Conservation (phyloP, 2,113 vertebrate genomes). For the Oriolus oriolus region DNA sequence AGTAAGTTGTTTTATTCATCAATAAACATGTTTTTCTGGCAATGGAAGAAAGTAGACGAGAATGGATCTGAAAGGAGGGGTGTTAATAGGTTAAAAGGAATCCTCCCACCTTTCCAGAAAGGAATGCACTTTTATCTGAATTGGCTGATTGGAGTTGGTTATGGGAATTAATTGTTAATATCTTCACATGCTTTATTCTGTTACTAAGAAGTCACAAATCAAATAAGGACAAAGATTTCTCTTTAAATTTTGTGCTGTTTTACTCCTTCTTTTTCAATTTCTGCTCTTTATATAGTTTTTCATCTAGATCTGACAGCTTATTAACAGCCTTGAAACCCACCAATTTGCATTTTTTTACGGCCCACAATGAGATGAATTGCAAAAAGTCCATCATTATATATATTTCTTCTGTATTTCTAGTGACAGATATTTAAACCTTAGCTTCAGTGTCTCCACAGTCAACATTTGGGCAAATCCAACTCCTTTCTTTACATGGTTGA, state of each 20-base stretch:
- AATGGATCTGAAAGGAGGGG: not conserved
- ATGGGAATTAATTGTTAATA: slow-evolving; percentile 54
- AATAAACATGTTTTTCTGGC: not conserved
- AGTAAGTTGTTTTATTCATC: not conserved
- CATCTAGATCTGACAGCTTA: slow-evolving; percentile 25
- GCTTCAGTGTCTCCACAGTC: not conserved
- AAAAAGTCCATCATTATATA: not conserved
- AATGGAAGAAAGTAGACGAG: not conserved
- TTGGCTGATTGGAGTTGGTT: slow-evolving; percentile 17
- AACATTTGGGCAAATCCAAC: slow-evolving; percentile 6
- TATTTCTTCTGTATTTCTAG: not conserved
- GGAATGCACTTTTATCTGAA: slow-evolving; percentile 4
- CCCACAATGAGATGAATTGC: not conserved
- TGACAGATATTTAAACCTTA: slow-evolving; percentile 10
- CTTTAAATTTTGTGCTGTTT: slow-evolving; percentile 35
- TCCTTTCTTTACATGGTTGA: not conserved
- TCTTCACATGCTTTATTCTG: slow-evolving; percentile 19
- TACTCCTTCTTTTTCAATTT: slow-evolving; percentile 27
- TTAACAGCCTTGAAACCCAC: slow-evolving; percentile 26
- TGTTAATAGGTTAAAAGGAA: slow-evolving; percentile 36
- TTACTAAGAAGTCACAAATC: slow-evolving; percentile 53
- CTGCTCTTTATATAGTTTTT: slow-evolving; percentile 15
- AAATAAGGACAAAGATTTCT: slow-evolving; percentile 45
- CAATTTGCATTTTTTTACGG: slow-evolving; percentile 28
- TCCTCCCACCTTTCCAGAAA: slow-evolving; percentile 1